These are phyloP conservation scores for Cepaea nemoralis DNA, from an alignment of 1,140 invertebrate genomes.

Conservation along the genomic window DNA sequence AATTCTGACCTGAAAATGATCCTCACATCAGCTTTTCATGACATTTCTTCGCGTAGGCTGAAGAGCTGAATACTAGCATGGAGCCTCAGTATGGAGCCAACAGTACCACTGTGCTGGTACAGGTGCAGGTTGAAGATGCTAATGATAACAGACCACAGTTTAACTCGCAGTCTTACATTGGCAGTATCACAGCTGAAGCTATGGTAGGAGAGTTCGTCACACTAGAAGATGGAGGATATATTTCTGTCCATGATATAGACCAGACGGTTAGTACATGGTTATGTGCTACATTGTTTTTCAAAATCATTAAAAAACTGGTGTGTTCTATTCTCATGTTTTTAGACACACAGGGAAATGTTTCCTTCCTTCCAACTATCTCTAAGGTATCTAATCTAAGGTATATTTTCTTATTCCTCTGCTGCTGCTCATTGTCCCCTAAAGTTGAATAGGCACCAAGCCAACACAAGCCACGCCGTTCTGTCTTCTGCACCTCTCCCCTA, in stretches of 20 bases:
- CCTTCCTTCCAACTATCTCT: no score
- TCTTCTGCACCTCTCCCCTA: no score
- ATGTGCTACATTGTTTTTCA: neutral
- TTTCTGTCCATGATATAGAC: neutral
- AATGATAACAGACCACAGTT: conserved; percentile 15
- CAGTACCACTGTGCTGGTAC: neutral
- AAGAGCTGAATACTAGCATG: conserved; percentile 1
- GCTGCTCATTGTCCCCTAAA: no score
- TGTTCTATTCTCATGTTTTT: no score
- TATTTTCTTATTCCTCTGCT: no score
- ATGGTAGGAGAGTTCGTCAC: neutral
- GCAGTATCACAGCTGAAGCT: neutral
- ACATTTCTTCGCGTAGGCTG: neutral
- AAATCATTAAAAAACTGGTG: no score
- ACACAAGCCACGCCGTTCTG: no score
- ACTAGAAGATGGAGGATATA: neutral
- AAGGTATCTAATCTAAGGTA: no score
- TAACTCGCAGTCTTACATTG: neutral
- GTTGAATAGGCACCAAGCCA: no score
- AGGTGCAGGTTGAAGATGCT: conserved; percentile 5
- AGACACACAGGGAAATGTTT: no score
- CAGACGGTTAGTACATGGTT: neutral
- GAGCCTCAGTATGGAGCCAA: neutral
- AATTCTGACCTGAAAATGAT: no score
- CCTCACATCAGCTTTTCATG: no score